phyloP scores from a whole-genome alignment of 2,113 vertebrate species.

The Upupa epops region DNA sequence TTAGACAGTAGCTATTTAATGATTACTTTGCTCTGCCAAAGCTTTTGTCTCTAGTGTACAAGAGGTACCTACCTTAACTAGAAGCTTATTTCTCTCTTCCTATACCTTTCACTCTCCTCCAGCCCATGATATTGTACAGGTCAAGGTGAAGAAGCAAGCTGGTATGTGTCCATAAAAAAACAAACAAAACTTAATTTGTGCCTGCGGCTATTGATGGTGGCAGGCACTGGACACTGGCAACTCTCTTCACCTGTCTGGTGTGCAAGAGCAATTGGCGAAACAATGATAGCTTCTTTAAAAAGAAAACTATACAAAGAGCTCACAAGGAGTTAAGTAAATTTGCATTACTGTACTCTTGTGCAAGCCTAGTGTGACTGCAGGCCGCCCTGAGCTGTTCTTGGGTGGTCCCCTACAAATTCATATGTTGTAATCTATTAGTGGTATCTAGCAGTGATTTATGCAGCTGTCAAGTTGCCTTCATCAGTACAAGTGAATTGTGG shows the following conservation, averaged over 20 bases:
- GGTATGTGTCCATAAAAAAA: not conserved
- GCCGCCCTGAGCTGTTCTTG: conserved; percentile 63
- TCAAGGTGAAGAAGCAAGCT: not conserved
- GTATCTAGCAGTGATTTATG: conserved; percentile 82
- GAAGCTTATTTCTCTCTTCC: not conserved
- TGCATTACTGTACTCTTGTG: conserved; percentile 77
- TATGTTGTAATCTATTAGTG: conserved; percentile 77
- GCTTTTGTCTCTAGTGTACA: not conserved
- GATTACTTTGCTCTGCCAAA: not conserved
- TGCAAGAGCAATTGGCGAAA: not conserved
- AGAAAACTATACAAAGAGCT: not conserved
- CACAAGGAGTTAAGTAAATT: conserved; percentile 76
- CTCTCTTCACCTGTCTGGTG: not conserved
- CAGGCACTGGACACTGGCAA: not conserved
- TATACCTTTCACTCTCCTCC: not conserved
- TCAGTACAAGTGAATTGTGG: conserved; percentile 78
- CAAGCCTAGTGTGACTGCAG: conserved; percentile 53
- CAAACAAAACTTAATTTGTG: not conserved
- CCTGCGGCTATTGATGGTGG: not conserved
- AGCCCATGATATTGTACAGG: not conserved
- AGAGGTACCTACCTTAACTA: not conserved
- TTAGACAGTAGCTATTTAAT: conserved; percentile 1
- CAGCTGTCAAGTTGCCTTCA: conserved; percentile 84
- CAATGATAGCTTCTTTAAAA: not conserved
- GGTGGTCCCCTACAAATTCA: conserved; percentile 79